These are phyloP conservation scores for Setipinna tenuifilis DNA, from an alignment of 2,797 vertebrate genomes.

Conservation along the genomic window DNA sequence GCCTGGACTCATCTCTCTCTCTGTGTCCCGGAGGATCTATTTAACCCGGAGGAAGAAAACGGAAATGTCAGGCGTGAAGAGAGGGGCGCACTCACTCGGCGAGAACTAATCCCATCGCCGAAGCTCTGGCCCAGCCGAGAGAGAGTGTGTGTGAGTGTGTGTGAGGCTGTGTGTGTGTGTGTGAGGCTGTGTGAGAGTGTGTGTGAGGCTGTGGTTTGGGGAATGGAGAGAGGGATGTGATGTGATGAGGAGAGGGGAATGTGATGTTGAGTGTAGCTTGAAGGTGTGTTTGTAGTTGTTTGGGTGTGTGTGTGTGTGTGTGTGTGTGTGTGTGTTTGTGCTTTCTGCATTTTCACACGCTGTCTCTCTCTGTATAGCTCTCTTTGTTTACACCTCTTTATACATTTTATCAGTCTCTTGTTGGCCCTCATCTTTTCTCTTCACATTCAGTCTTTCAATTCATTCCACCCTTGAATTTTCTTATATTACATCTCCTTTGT, in stretches of 20 bases:
- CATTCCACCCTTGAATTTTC: background rate
- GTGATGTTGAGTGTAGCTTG: background rate
- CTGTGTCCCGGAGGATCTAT: slow-evolving; percentile 59
- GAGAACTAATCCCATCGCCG: slow-evolving; percentile 47
- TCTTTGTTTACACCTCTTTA: background rate
- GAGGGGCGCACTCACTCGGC: slow-evolving; percentile 50
- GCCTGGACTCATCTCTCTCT: slow-evolving; percentile 47
- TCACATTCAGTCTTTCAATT: background rate
- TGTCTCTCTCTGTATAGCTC: background rate
- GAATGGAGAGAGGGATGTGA: slow-evolving; percentile 8
- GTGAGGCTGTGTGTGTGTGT: slow-evolving; percentile 45
- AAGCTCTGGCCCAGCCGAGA: slow-evolving; percentile 48
- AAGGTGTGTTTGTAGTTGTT: slow-evolving; percentile 23
- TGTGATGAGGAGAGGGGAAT: background rate
- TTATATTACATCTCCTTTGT: background rate
- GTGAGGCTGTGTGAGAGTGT: background rate
- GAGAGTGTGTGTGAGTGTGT: slow-evolving; percentile 38
- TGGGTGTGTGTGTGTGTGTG: slow-evolving; percentile 24
- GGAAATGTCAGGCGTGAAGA: slow-evolving; percentile 30
- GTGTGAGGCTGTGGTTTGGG: slow-evolving; percentile 23
- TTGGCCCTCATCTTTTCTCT: background rate
- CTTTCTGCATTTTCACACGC: background rate
- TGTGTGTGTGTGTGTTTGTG: background rate
- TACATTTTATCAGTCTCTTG: background rate
- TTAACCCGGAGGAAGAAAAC: slow-evolving; percentile 62